These are phyloP conservation scores for Mythimna vitellina DNA, from an alignment of 2,888 invertebrate species.

Conservation along the genomic window DNA sequence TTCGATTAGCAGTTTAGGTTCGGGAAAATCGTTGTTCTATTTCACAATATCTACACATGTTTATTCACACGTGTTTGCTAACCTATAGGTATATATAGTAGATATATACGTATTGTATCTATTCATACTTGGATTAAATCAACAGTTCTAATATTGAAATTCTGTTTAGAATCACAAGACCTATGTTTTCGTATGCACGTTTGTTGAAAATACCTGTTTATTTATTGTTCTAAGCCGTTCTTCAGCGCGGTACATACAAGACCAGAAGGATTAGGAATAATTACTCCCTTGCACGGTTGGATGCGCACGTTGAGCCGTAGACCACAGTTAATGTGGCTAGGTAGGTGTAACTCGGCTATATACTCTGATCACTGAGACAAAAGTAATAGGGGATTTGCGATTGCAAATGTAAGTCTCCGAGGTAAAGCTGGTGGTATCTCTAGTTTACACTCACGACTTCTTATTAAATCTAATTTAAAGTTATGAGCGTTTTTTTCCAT, in stretches of 20 bases:
- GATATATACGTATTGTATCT: neutral
- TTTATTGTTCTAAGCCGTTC: conserved; percentile 25
- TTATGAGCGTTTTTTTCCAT: too few species aligned
- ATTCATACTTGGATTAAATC: neutral
- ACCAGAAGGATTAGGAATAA: conserved; percentile 47
- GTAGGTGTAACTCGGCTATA: conserved; percentile 13
- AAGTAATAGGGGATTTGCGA: conserved; percentile 50
- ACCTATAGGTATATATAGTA: neutral
- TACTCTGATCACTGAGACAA: conserved; percentile 32
- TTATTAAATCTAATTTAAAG: neutral
- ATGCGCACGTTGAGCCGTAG: conserved; percentile 42
- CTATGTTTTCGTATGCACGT: neutral
- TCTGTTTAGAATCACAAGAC: conserved; percentile 15
- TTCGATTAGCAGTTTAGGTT: neutral
- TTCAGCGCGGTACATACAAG: conserved; percentile 21
- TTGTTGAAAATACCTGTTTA: conserved; percentile 10
- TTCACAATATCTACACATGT: neutral
- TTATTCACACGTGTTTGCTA: neutral
- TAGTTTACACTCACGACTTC: too few species aligned
- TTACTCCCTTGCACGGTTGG: conserved; percentile 35
- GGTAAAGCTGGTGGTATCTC: neutral
- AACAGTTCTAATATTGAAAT: conserved; percentile 10
- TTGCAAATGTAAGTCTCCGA: conserved; percentile 9
- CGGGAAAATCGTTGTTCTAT: neutral
- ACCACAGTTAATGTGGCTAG: conserved; percentile 30